Percentiles rank a stretch among this genome's conserved stretches.
phyloP scores from a whole-genome alignment of 1,140 invertebrate species.

The Brachionus plicatilis region DNA sequence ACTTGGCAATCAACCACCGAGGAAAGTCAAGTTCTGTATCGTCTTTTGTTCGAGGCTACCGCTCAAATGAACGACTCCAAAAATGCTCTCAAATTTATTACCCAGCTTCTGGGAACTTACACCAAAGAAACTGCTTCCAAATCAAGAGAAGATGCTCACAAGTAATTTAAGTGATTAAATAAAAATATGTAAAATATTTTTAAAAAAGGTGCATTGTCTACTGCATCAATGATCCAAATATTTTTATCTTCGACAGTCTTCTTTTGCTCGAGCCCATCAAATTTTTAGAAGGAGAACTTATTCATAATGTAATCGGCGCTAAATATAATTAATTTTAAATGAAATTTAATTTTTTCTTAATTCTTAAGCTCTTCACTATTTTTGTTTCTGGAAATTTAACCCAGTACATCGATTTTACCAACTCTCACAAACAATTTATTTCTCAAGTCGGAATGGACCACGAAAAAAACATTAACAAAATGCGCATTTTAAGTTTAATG shows the following conservation, averaged over 20 bases:
- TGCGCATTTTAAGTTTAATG: slow-evolving; percentile 91
- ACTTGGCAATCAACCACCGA: slow-evolving; percentile 27
- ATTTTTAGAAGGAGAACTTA: slow-evolving; percentile 86
- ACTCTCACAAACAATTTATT: slow-evolving; percentile 86
- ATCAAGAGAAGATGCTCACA: slow-evolving; percentile 30
- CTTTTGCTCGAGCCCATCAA: slow-evolving; percentile 85
- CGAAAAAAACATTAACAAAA: slow-evolving; percentile 90
- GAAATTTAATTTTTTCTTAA: background rate
- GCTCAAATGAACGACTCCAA: slow-evolving; percentile 33
- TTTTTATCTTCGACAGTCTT: slow-evolving; percentile 86
- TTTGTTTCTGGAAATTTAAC: slow-evolving; percentile 89
- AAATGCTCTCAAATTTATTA: background rate
- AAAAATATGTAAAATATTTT: background rate
- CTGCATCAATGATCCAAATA: slow-evolving; percentile 85
- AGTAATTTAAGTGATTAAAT: background rate
- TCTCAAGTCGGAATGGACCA: slow-evolving; percentile 80
- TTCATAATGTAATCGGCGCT: slow-evolving; percentile 67
- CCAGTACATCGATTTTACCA: slow-evolving; percentile 82
- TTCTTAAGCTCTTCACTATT: slow-evolving; percentile 70
- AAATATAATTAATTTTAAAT: background rate
- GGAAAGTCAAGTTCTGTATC: slow-evolving; percentile 22
- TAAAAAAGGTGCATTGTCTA: slow-evolving; percentile 73
- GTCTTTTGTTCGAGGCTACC: background rate
- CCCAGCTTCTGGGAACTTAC: slow-evolving; percentile 6
- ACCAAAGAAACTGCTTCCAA: slow-evolving; percentile 39